Percentiles rank a stretch among this genome's conserved stretches.
Evolutionary conservation across 2,888 invertebrate species (phyloP).

Genomic region (Blera fallax): DNA sequence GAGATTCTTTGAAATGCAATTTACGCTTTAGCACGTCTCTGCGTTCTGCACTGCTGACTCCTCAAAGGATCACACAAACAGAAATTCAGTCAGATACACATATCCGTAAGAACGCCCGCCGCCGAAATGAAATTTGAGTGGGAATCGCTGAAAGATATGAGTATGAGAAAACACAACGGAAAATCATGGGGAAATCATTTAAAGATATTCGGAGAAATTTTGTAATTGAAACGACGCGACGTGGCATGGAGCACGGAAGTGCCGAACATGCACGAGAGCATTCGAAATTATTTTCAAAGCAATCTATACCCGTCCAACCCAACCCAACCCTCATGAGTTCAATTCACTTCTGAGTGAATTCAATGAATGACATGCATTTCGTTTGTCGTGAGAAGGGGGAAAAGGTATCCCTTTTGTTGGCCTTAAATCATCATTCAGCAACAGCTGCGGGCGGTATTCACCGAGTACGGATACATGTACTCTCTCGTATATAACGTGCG

Average conservation of each 20-base stretch:
- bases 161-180: background rate
- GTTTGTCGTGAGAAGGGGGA: background rate
- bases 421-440: conserved; percentile 61
- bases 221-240: conserved; percentile 46
- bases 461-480: too few relatives aligned
- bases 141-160: conserved; percentile 19
- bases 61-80: conserved; percentile 44
- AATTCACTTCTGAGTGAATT: conserved; percentile 27
- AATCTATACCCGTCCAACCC: background rate
- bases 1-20: conserved; percentile 55
- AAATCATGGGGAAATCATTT: background rate
- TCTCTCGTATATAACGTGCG: background rate
- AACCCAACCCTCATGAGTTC: conserved; percentile 37
- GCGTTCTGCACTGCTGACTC: conserved; percentile 54
- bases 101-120: background rate
- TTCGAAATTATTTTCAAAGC: conserved; percentile 40
- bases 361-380: conserved; percentile 17
- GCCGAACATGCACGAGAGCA: background rate
- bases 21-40: conserved; percentile 66
- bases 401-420: conserved; percentile 26
- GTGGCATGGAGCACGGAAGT: conserved; percentile 14
- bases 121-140: conserved; percentile 40
- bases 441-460: conserved; percentile 61
- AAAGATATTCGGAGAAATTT: conserved; percentile 16
- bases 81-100: background rate